Base-by-base conservation (phyloP, 1,140 invertebrate species). In the Palaemon carinicauda region DNA sequence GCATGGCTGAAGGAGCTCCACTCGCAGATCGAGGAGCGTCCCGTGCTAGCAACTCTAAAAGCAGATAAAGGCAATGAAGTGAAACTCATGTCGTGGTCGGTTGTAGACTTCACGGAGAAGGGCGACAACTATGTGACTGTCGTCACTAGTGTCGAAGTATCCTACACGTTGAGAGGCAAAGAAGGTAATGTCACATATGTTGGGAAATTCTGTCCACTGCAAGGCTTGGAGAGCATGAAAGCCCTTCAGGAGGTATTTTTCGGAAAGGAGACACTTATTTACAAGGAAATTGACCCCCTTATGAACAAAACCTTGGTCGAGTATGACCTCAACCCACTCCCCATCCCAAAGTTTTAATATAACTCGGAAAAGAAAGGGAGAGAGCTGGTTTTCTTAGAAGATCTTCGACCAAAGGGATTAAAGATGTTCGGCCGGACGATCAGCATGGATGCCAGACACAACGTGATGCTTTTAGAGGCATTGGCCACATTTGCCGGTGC, bases 41-140 rank as follows among this genome's bases (percentile, higher is more conserved):
- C n/a, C n/a, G n/a, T n/a, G n/a, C n/a, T n/a, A n/a, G n/a, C 73
- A 9, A 74, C 74, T 12, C 82, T 84, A 10, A 50, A 50, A 19
- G 33, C 73, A 27, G 82, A 84, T 54, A 60, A 51, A 54, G 82
- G 82, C 1, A 17, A 31, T 12, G 82, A 53, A 7, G 82, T 74
- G 29, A 14, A n/a, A 3, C 82, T 84, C 53, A 14, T 65, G 3
- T 56, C 82, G 1, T 84, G 82, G 82, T 0, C 2, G 1, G 27
- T 84, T 14, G 21, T 50, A 41, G 74, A 84, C 74, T 84, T 84
- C 74, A 84, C 82, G 15, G 69, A 84, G 53, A 77, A 78, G 53
- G 82, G 82, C n/a, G 82, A 84, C 74, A 84, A 84, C 56, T 84
- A 78, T 27, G 74, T 74, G 24, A 60, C 29, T 24, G 19, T 84